Evolutionary conservation across 1,140 invertebrate genomes (phyloP), one percentile per base, ranked within the genome.

Genomic region (Scaptomyza hsui): DNA sequence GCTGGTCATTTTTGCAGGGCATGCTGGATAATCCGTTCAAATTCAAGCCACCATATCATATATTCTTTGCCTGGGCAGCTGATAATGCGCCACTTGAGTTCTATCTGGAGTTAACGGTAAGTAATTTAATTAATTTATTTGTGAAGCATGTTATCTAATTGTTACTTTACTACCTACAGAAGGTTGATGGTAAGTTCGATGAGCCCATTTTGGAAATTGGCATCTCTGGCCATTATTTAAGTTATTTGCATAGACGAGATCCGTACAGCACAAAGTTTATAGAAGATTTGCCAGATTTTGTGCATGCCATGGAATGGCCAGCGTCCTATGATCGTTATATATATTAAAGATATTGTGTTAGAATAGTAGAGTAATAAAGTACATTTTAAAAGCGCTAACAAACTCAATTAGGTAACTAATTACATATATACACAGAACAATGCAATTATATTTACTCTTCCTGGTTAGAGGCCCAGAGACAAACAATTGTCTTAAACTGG

Each of bases 51-150:
- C 80, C 94, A 1, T 95, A 95, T 88, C 95, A 95, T 72, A 91
- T 95, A 32, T 95, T 94, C 91, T 95, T 94, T 80, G 93, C 94
- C 18, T 94, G 93, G 82, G 94, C 93, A 1, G 91, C 92, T 19
- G 92, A 94, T 68, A 92, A 92, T 57, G 89, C 92, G 39, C 93
- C 94, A 49, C 93, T 94, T 60, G 92, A 90, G 41, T 94, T 95
- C 81, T 93, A 92, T 52, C 76, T 95, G 37, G 92, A 94, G 9
- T 32, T 85, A 3, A 39, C 56, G 41, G 80, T 85, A 7, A 18
- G 73, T 74, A 32, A 16, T 13, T 1, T 0, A 2, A 1, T 1
- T 0, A 24, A 9, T 18, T 29, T 26, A 3, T 7, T 2, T 12
- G 3, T 19, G n/a, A 6, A 12, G 7, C 5, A n/a, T 41, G 19